Percentiles rank a stretch among this genome's conserved stretches.
Conservation (phyloP, 2,113 vertebrate species). For the Pantherophis guttatus region DNA sequence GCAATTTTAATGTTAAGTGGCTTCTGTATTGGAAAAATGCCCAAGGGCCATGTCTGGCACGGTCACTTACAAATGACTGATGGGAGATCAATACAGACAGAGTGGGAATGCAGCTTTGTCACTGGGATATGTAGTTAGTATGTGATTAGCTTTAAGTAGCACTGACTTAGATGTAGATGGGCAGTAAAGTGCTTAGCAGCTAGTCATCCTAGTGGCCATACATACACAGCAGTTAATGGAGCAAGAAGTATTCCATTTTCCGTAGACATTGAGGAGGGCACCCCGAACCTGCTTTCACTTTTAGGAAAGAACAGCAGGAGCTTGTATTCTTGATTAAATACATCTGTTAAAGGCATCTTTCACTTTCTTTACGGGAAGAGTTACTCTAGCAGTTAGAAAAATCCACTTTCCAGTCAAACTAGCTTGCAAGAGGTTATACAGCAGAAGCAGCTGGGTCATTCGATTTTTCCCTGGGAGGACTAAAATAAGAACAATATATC, state of each 20-base stretch:
- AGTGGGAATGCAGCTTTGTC: conserved; percentile 78
- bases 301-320: conserved; percentile 43
- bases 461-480: conserved; percentile 13
- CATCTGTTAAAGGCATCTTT: conserved; percentile 37
- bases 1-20: conserved; percentile 83
- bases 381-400: conserved; percentile 28
- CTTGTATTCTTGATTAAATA: conserved; percentile 18
- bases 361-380: conserved; percentile 14
- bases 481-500: background rate
- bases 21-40: conserved; percentile 81
- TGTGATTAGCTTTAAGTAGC: conserved; percentile 71
- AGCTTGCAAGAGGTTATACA: conserved; percentile 13
- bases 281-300: conserved; percentile 30
- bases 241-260: conserved; percentile 61
- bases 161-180: conserved; percentile 45
- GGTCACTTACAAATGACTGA: conserved; percentile 82
- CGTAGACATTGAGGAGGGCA: conserved; percentile 45
- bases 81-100: conserved; percentile 81
- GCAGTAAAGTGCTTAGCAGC: conserved; percentile 47
- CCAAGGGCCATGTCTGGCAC: conserved; percentile 78
- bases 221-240: conserved; percentile 66
- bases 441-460: background rate
- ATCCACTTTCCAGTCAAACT: conserved; percentile 23
- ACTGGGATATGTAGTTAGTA: conserved; percentile 73
- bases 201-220: conserved; percentile 43